These are phyloP conservation scores for Allolobophora icterica DNA, from an alignment of 2,888 invertebrate genomes.

Conservation along the genomic window DNA sequence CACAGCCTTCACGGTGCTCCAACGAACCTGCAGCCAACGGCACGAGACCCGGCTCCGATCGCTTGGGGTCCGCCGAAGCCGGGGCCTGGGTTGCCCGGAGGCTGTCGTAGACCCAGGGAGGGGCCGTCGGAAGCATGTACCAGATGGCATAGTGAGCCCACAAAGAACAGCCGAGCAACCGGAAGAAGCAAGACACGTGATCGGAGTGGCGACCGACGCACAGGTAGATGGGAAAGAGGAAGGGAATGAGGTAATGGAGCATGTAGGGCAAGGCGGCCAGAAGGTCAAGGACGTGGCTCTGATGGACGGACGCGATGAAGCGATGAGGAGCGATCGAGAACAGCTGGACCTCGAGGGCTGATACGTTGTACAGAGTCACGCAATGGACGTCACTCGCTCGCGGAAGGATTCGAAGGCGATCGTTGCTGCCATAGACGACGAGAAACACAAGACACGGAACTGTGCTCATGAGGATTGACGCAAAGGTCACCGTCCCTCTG, in stretches of 20 bases:
- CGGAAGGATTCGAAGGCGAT: conserved; percentile 43
- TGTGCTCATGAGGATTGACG: conserved; percentile 24
- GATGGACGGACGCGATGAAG: conserved; percentile 41
- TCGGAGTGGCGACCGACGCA: conserved; percentile 35
- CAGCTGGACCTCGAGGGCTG: conserved; percentile 45
- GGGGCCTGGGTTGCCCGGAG: background rate
- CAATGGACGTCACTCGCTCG: conserved; percentile 43
- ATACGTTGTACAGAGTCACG: conserved; percentile 47
- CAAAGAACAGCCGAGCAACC: conserved; percentile 48
- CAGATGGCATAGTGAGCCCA: conserved; percentile 49
- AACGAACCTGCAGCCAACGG: background rate
- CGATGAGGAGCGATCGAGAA: conserved; percentile 44
- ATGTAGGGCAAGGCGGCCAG: conserved; percentile 49
- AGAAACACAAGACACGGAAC: conserved; percentile 46
- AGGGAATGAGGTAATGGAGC: conserved; percentile 47
- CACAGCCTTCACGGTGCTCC: conserved; percentile 47
- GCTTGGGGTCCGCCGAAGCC: background rate
- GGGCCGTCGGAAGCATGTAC: conserved; percentile 50
- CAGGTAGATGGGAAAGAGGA: conserved; percentile 46
- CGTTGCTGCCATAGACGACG: conserved; percentile 45
- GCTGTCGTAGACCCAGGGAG: conserved; percentile 49
- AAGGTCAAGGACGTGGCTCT: conserved; percentile 41
- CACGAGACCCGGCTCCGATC: background rate
- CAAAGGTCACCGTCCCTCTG: background rate
- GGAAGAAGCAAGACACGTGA: conserved; percentile 45